Evolutionary conservation across 23 tunicate species (phyloP), one percentile per base, ranked within the genome.

Genomic region (Styela clava): DNA sequence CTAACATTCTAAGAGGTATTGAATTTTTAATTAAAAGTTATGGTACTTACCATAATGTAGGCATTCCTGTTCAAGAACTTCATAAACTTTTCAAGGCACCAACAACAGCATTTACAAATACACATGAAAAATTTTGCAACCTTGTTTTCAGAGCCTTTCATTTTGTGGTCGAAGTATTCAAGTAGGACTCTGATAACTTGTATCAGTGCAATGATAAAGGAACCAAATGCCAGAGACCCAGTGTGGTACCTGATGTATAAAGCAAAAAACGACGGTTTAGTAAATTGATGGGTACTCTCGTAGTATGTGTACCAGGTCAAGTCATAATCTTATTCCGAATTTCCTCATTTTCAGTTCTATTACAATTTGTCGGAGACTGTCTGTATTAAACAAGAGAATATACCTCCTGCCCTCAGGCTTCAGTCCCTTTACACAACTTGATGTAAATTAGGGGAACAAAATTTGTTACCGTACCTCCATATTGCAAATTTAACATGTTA

Each of bases 161-260:
- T 63, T 67, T 94, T 94, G 68, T 73, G 84, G 74, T 94, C 95
- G 32, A 84, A 51, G 70, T 94, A 94, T 36, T 94, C 95, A 19
- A 94, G 84, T 26, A 85, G 23, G 51, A 85, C 78, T 24, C 98
- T 85, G 74, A 94, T 78, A 1, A 94, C 31, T 61, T 94, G 98
- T 24, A 94, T 87, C 32, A 94, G 68, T 12, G 98, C 91, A 26
- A 94, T 88, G 36, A 94, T 74, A 28, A 94, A 74, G 2, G 98
- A 69, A 34, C 98, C 98, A 34, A 94, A 94, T 0, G 98, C 98
- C 82, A 94, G 64, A 5, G 98, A 88, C 2, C 98, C 98, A n/a
- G 95, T 94, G 91, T 94, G 98, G 62, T 94, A 94, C 61, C 97
- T 92, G 79, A 28, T 63, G 24, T 65, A 76, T 28, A 71, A 22